Evolutionary conservation across 2,797 vertebrate species (phyloP), one percentile per base, ranked within the genome.

Genomic region (Rhinoraja longicauda): DNA sequence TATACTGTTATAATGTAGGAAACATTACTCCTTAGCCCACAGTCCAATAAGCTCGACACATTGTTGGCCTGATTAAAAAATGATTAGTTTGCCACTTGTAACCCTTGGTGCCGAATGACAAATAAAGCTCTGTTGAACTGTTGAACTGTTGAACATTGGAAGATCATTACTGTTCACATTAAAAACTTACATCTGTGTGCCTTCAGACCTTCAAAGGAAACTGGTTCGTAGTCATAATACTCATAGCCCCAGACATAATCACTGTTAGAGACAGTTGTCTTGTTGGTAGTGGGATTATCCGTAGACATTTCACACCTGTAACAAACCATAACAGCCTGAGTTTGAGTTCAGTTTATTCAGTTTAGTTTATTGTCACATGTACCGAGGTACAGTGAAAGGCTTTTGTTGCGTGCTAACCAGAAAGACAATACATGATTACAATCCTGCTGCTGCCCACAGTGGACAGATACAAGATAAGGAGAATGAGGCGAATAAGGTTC

Each of bases 191-290:
- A 98, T 96, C 98, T 98, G 94, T 99, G 97, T 94, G 97, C 98
- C 93, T 96, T 98, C 93, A 99, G 96, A 93, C 98, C 98, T 95
- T 99, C 98, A 94, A 98, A 99, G 0, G 98, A 99, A 95, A 98
- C 97, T 0, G 98, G 98, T 94, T 96, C 98, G 0, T 98, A 98
- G 93, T 99, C 98, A 7, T 99, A 99, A 95, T 99, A 99, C 93
- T 99, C 98, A 0, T 98, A 99, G 93, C 98, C 97, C 98, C 98
- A 99, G 93, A 97, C 97, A 94, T 99, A 98, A 94, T 98, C 97
- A 64, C n/a, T 78, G 93, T 95, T 95, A 1, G 96, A 94, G 7
- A 94, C 78, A 90, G 96, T 96, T 15, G 96, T 97, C 94, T 94
- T 96, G 94, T 97, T 97, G 32, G 95, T 95, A 94, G 95, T 62